Evolutionary conservation across 2,888 invertebrate genomes (phyloP).

Genomic region (Epinotia brunnichana): DNA sequence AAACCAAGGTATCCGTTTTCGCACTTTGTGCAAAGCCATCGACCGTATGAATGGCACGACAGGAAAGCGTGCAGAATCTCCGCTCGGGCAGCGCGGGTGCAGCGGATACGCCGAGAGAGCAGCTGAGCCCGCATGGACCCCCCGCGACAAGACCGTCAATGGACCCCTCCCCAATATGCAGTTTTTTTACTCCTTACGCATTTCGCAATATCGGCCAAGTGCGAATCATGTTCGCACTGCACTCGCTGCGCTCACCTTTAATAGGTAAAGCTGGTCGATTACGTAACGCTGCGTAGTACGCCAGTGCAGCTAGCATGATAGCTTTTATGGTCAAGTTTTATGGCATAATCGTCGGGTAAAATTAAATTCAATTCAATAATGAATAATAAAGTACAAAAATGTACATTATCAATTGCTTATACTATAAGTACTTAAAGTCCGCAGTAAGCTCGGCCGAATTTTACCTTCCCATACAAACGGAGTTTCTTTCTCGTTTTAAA

Average conservation of each 20-base stretch:
- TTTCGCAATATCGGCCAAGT: conserved; percentile 14
- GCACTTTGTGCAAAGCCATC: neutral
- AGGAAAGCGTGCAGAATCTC: conserved; percentile 1
- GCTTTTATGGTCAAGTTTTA: neutral
- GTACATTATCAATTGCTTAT: too few species aligned
- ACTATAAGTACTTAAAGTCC: too few species aligned
- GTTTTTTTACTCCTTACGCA: conserved; percentile 27
- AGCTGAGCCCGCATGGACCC: conserved; percentile 82
- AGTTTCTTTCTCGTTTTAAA: too few species aligned
- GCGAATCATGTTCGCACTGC: neutral
- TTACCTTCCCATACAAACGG: too few species aligned
- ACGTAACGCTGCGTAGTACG: too few species aligned
- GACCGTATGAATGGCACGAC: neutral
- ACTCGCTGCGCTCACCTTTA: neutral
- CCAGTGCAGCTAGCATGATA: neutral
- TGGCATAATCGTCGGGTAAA: too few species aligned
- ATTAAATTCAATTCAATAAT: too few species aligned
- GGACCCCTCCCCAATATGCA: conserved; percentile 43
- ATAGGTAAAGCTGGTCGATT: neutral
- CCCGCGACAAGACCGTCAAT: conserved; percentile 60
- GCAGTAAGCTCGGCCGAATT: too few species aligned
- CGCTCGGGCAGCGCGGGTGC: conserved; percentile 7
- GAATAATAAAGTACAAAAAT: too few species aligned
- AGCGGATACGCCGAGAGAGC: conserved; percentile 68
- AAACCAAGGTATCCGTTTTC: too few species aligned